Base-by-base conservation (phyloP, 2,113 vertebrate species). In the Ctenodactylus gundi region DNA sequence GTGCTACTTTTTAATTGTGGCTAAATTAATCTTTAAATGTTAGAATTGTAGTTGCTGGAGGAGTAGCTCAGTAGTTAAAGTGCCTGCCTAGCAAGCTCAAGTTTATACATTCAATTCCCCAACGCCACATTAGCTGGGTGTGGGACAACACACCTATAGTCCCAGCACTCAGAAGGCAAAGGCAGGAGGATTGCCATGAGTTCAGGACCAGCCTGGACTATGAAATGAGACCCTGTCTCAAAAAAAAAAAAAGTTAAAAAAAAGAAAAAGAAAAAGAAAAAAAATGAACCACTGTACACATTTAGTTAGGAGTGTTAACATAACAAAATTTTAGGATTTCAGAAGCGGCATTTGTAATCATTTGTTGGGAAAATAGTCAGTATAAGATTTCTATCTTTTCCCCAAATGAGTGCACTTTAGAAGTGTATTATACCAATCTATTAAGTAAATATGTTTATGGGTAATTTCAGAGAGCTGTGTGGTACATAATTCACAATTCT, bases 1-100 rank as follows among this genome's bases (percentile, higher is more conserved):
- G 34, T 91, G 44, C 1, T 41, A 21, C 58, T 85, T 97, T 93
- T 57, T 85, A 89, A 77, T 49, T 81, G 18, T 85, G 34, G 93
- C 29, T 76, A 68, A 76, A 86, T 57, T 9, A 92, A 83, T 39
- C 36, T 72, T 49, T 60, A 15, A 73, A 83, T 57, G 86, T 83
- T 85, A 68, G 29, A 88, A 81, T 83, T 85, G 88, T 2, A 90
- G 8, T n/a, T n/a, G n/a, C n/a, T n/a, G n/a, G n/a, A n/a, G n/a
- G n/a, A n/a, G n/a, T n/a, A n/a, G n/a, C n/a, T n/a, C n/a, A n/a
- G n/a, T n/a, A n/a, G n/a, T n/a, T n/a, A n/a, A n/a, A n/a, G n/a
- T n/a, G n/a, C n/a, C n/a, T n/a, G n/a, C n/a, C n/a, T n/a, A n/a
- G n/a, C n/a, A n/a, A n/a, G n/a, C n/a, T n/a, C n/a, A n/a, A n/a